Base-by-base conservation (phyloP, 2,797 vertebrate genomes). In the Oophaga sylvatica region DNA sequence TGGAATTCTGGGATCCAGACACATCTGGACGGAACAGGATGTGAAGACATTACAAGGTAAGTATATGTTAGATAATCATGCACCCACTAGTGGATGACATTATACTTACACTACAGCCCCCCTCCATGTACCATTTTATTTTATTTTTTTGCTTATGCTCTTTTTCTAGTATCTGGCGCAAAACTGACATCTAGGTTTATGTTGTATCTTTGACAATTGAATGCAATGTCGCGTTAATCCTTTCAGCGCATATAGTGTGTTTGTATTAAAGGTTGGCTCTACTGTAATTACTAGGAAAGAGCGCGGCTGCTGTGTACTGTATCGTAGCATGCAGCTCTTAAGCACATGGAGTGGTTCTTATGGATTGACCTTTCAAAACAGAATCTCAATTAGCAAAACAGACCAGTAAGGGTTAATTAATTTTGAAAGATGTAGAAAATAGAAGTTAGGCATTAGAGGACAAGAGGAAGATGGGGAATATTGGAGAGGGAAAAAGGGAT, bases 331-430 rank as follows among this genome's bases (percentile, higher is more conserved):
- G 68, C 62, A 68, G 60, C 84, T 79, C 60, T 78, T 73, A 57
- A 67, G 62, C 60, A 78, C 48, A 62, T 85, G 78, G 57, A 85
- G 29, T 53, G 22, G 62, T 78, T 79, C 79, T 85, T 79, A 35
- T n/a, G 12, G 1, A 48, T 19, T 79, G 84, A 79, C 71, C 84
- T 85, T 85, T 79, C 48, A 31, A 70, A 78, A 63, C 60, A 31
- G 60, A 2, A 65, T 65, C 41, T 67, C 15, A 57, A 79, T 77
- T 85, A 77, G 59, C 68, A 41, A 41, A 22, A n/a, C 3, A 41
- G 12, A 22, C 12, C 8, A 57, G 70, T 45, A 84, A 84, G 59
- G 35, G 56, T 48, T 48, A 48, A 45, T 75, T 6, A 75, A 22
- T 45, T 73, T 35, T 71, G 22, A 16, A 56, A 77, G 59, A 53